Evolutionary conservation across 2,797 vertebrate species (phyloP), one percentile per base, ranked within the genome.

Genomic region (Halcyon chelicuti): DNA sequence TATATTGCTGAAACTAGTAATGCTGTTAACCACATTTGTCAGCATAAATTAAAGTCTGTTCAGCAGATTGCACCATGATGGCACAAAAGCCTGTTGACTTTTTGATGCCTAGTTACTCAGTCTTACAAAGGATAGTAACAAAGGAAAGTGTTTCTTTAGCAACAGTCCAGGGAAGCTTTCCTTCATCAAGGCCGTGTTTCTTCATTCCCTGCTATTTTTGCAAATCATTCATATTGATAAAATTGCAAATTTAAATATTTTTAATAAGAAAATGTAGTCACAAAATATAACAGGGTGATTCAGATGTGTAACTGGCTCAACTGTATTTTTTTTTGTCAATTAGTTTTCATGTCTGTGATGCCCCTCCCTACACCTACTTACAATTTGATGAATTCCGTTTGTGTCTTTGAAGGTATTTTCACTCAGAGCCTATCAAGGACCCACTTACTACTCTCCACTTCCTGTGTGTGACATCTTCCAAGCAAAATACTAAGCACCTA

Each of bases 21-120:
- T 26, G 78, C 80, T 74, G 86, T 82, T 87, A 94, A 93, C 86
- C 44, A 67, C 82, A 74, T 84, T 31, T 92, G 93, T 94, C 96
- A 96, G 80, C 84, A 75, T 3, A 5, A 93, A 94, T 95, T 88
- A 91, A 60, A 83, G 44, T 35, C 52, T 0, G 1, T 51, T 54
- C 72, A 72, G 78, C 77, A 82, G 94, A 85, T 12, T 79, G 54
- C 35, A 76, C 75, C 71, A 80, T 1, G 39, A 94, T 40, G 55
- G 42, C 33, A 65, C 51, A 90, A 88, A 75, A 51, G 58, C 61
- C 68, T 46, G 25, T 47, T 83, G 79, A 86, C n/a, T 31, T 71
- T 62, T 73, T 77, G 62, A 61, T 68, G 81, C 54, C 5, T 3
- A 49, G n/a, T 65, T 61, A 67, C 29, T 86, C 49, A 49, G 46